Conservation (phyloP, 2,888 invertebrate species). For the Hypolimnas misippus region DNA sequence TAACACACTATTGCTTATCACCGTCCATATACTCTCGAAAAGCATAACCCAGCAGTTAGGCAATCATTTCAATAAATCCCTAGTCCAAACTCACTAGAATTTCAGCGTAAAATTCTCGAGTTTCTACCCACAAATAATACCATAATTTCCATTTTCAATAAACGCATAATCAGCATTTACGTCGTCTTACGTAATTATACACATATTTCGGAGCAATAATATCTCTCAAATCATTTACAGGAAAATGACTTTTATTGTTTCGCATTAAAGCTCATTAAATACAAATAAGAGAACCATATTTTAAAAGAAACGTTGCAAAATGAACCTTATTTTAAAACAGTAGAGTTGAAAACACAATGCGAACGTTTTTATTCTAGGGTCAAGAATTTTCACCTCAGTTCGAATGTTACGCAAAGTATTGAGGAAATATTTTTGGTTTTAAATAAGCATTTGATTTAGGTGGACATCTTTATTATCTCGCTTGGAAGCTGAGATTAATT, state of each 20-base stretch:
- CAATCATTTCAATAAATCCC: no score
- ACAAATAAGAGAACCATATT: neutral
- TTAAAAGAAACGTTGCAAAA: neutral
- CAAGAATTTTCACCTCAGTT: constrained; percentile 16
- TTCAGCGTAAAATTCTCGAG: no score
- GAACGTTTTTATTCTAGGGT: constrained; percentile 6
- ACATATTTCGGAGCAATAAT: no score
- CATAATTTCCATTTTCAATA: no score
- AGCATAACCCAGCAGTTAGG: no score
- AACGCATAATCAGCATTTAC: no score
- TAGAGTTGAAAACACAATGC: neutral
- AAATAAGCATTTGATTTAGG: constrained; percentile 6
- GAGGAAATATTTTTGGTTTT: constrained; percentile 2
- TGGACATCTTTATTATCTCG: neutral
- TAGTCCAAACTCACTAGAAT: no score
- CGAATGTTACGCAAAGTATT: constrained; percentile 12
- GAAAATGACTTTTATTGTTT: neutral
- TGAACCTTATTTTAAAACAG: neutral
- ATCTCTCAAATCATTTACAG: no score
- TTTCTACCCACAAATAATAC: no score
- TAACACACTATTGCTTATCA: no score
- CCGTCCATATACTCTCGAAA: no score
- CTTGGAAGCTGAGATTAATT: neutral
- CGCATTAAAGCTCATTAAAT: neutral
- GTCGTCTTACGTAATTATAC: no score